phyloP scores from a whole-genome alignment of 2,113 vertebrate species.

The Gasterosteus aculeatus region DNA sequence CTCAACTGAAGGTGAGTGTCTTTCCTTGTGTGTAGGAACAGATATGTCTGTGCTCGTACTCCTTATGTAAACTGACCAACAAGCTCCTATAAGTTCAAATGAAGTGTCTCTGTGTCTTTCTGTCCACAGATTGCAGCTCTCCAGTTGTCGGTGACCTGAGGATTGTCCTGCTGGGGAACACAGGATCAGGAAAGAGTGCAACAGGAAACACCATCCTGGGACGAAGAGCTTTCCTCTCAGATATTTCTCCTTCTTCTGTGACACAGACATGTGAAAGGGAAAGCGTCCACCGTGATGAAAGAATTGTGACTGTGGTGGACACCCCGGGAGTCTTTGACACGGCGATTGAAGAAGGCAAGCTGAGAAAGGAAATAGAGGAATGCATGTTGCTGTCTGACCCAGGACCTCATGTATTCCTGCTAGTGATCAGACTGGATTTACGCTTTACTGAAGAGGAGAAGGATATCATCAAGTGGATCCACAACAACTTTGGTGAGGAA shows the following conservation, averaged over 20 bases:
- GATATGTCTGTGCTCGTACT: not conserved
- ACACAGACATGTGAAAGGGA: constrained; percentile 3
- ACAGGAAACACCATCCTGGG: constrained; percentile 70
- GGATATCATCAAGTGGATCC: constrained; percentile 42
- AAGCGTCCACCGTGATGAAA: not conserved
- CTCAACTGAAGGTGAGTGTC: not conserved
- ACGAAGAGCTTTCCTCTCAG: constrained; percentile 18
- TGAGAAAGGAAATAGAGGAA: constrained; percentile 47
- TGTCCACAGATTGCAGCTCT: constrained; percentile 21
- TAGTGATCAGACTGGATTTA: constrained; percentile 49
- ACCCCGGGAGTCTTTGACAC: constrained; percentile 74
- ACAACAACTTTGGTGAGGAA: constrained; percentile 55
- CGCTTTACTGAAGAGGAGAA: constrained; percentile 56
- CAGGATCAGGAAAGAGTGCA: constrained; percentile 68
- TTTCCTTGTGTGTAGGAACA: not conserved
- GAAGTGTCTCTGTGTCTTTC: not conserved
- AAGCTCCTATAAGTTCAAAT: not conserved
- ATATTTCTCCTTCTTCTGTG: not conserved
- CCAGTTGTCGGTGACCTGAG: constrained; percentile 11
- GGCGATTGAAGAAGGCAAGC: fast-evolving
- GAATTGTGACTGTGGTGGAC: constrained; percentile 60
- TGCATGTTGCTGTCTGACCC: constrained; percentile 62
- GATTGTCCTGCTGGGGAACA: constrained; percentile 66
- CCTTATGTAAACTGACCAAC: not conserved
- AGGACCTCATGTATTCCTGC: constrained; percentile 68